Evolutionary conservation across 2,113 vertebrate species (phyloP), one percentile per base, ranked within the genome.

Genomic region (Phasianus colchicus): DNA sequence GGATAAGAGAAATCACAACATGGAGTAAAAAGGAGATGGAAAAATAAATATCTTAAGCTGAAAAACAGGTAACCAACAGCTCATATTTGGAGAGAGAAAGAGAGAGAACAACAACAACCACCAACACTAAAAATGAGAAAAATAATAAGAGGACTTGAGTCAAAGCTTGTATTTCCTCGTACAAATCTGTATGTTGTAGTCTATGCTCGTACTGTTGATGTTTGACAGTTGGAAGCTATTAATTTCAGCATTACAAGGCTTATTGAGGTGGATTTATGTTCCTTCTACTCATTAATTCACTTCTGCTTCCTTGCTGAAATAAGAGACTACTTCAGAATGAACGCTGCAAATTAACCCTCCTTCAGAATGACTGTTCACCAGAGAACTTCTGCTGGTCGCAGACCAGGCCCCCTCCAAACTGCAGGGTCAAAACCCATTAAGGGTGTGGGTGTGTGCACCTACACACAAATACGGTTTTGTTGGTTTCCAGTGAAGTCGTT

Each of bases 241-340:
- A 85, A 93, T 95, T 94, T 93, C 74, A 82, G 78, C 73, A 88
- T 91, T 92, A 89, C 55, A 86, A 69, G 84, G 87, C 89, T 93
- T 91, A 89, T 3, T 91, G 92, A 81, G 75, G 45, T 88, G 79
- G 89, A 91, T 93, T 95, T 93, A 52, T 88, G 69, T 52, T 81
- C 73, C 91, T 86, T 75, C 81, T 13, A 90, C 48, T 78, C 1
- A 0, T 79, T 96, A 95, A 89, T 87, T 89, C 79, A 66, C 54
- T 88, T 89, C 82, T 86, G 60, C 57, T 92, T 92, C 83, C 72
- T 73, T 71, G 72, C 92, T 63, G 45, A 92, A 90, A 66, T 47
- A 91, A 83, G 78, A 38, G 45, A 54, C 72, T 73, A 5, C 63
- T 87, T 54, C 64, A 91, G 82, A 91, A 83, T 1, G 32, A 84